phyloP scores from a whole-genome alignment of 2,888 invertebrate species.

The Apodemia hepburni region DNA sequence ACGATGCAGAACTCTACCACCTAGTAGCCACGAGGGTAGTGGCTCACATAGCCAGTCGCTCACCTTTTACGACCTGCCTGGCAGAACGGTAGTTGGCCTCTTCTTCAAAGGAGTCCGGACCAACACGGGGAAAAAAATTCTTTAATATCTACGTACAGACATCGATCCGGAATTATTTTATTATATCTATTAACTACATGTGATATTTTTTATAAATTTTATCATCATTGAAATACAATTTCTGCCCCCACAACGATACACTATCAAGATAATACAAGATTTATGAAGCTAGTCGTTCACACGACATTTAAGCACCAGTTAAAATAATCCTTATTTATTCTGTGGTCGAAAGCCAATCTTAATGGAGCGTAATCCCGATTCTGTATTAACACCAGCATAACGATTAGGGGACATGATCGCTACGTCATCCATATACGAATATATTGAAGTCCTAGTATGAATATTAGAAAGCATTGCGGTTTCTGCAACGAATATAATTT shows the following conservation, averaged over 20 bases:
- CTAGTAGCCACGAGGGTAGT: no score
- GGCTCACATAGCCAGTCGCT: no score
- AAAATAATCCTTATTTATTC: slow-evolving; percentile 75
- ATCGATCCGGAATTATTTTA: background rate
- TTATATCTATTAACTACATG: no score
- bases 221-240: slow-evolving; percentile 11
- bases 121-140: no score
- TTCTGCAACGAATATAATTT: background rate
- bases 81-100: no score
- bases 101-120: no score
- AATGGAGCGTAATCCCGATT: slow-evolving; percentile 70
- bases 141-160: no score
- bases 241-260: slow-evolving; percentile 19
- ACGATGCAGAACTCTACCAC: no score
- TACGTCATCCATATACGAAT: slow-evolving; percentile 13
- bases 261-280: slow-evolving; percentile 33
- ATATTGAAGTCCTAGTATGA: background rate
- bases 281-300: slow-evolving; percentile 51
- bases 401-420: slow-evolving; percentile 50
- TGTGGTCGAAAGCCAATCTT: slow-evolving; percentile 57
- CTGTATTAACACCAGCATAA: slow-evolving; percentile 65
- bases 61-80: no score
- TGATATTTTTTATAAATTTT: background rate
- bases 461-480: background rate
- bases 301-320: slow-evolving; percentile 61